These are phyloP conservation scores for Dasysyrphus albostriatus DNA, from an alignment of 2,888 invertebrate genomes.

Conservation along the genomic window DNA sequence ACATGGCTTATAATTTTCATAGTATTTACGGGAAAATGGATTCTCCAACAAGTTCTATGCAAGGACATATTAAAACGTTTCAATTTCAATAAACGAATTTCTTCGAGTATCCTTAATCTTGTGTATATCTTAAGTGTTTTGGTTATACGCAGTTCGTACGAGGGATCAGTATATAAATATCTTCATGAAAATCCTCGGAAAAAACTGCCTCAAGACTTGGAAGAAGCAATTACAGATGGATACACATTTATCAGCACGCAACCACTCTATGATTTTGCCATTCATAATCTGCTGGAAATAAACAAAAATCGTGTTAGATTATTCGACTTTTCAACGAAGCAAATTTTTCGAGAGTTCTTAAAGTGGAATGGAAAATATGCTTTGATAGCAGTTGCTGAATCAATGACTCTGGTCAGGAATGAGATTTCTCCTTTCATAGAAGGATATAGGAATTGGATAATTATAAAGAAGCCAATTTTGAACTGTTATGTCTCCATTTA, in stretches of 20 bases:
- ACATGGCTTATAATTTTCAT: background rate
- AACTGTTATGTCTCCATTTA: background rate
- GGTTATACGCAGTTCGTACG: background rate
- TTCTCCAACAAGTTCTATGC: background rate
- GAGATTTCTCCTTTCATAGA: background rate
- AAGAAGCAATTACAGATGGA: background rate
- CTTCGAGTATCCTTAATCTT: background rate
- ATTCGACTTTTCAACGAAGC: accelerated
- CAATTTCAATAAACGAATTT: background rate
- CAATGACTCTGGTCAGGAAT: background rate
- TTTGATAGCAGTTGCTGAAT: background rate
- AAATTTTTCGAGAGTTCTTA: background rate
- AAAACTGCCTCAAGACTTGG: background rate
- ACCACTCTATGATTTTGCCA: background rate
- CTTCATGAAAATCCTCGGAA: background rate
- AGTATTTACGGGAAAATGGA: background rate
- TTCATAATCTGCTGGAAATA: background rate
- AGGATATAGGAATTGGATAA: background rate
- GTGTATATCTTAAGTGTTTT: background rate
- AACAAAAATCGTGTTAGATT: background rate
- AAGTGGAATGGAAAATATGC: background rate
- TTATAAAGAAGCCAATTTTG: background rate
- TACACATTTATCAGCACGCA: background rate
- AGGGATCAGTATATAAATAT: slow-evolving; percentile 3
- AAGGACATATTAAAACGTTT: background rate